Base-by-base conservation (phyloP, 1,140 invertebrate species). In the Monomorium pharaonis region DNA sequence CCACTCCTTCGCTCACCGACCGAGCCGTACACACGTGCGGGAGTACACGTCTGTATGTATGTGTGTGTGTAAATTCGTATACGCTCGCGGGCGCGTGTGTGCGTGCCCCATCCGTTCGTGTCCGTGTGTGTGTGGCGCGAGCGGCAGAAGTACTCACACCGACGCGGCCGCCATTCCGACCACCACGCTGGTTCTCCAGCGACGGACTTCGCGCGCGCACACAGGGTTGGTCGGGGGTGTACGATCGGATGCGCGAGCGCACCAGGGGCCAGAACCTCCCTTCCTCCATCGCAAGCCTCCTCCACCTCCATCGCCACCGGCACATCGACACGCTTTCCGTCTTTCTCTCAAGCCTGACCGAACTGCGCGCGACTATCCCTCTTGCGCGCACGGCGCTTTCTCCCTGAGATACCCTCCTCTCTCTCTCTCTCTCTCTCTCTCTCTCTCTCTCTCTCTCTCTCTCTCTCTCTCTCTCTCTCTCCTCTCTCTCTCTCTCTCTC, bases 181-280 rank as follows among this genome's bases (percentile, higher is more conserved):
- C 76, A 75, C 87, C n/a, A n/a, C n/a, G n/a, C n/a, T n/a, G 85
- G 85, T 87, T 86, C 88, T 89, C 80, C 89, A 84, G 65, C 85
- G 85, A 44, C 75, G 77, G 74, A 89, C 80, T 86, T 89, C 77
- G 88, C 90, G 91, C 91, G 90, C 90, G 87, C 89, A 63, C 89
- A 88, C 51, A 49, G 33, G 62, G 76, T 69, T 80, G n/a, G 62
- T 67, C 85, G 83, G 51, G 62, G 60, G 81, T 83, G 62, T 54
- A 76, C 76, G 84, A 47, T 67, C 78, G 60, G 62, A 80, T 88
- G 89, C 89, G 89, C 89, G 84, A 86, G 89, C 89, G 89, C 89
- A 91, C 80, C 78, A 86, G 88, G 77, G 81, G 83, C 87, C 63
- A 58, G 37, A n/a, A n/a, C n/a, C 84, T 86, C 76, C 72, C 21